A percentile compares a stretch with the other conserved stretches of the same genome.
These are phyloP conservation scores for Cynocephalus volans DNA, from an alignment of 2,113 vertebrate genomes.

Conservation along the genomic window DNA sequence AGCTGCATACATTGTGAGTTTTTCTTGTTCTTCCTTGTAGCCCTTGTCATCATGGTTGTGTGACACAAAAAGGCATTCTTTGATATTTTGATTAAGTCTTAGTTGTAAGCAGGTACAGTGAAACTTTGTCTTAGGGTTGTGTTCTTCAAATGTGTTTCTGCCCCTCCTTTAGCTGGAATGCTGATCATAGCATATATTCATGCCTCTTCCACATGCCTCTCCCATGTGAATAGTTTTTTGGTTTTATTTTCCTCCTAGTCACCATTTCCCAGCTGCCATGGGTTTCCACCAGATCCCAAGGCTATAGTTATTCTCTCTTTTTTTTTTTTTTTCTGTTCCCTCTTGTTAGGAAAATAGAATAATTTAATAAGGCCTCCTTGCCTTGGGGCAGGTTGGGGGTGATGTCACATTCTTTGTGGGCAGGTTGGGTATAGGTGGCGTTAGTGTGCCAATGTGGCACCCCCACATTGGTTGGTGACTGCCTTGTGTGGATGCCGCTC, in stretches of 20 bases:
- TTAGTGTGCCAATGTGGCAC: too few species aligned
- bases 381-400: too few species aligned
- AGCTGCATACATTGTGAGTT: neutral
- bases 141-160: neutral
- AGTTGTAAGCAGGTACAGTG: neutral
- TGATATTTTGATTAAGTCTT: neutral
- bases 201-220: neutral
- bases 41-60: neutral
- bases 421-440: too few species aligned
- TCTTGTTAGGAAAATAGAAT: too few species aligned
- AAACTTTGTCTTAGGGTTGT: neutral
- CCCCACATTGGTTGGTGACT: too few species aligned
- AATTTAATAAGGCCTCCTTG: too few species aligned
- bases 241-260: neutral
- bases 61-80: neutral
- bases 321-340: neutral
- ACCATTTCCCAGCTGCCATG: neutral
- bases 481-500: too few species aligned
- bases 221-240: too few species aligned
- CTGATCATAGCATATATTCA: neutral
- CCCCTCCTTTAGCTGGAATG: neutral
- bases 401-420: too few species aligned
- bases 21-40: neutral
- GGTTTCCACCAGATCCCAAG: neutral
- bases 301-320: neutral